A percentile compares a stretch with the other conserved stretches of the same genome.
Evolutionary conservation across 2,113 vertebrate genomes (phyloP).

Genomic region (Crotalus tigris): DNA sequence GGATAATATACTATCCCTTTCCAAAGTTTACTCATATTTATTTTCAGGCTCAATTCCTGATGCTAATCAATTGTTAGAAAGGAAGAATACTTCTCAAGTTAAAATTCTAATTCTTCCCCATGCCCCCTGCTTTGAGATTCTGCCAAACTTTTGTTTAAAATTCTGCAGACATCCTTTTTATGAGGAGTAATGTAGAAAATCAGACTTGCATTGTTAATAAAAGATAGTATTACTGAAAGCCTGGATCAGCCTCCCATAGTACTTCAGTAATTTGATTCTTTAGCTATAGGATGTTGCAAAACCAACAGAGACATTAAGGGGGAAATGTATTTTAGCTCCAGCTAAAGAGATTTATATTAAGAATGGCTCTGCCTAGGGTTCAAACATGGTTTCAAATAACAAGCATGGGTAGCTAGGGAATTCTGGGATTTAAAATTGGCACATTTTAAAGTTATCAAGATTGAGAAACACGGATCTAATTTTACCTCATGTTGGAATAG

Average conservation of each 20-base stretch:
- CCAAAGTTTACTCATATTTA: conserved; percentile 3
- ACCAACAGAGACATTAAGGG: background rate
- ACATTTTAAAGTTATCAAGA: background rate
- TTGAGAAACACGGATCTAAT: background rate
- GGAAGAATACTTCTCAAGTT: background rate
- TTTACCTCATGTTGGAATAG: background rate
- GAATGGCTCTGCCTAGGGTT: conserved; percentile 13
- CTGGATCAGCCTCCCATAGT: conserved; percentile 21
- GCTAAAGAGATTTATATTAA: background rate
- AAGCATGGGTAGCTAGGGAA: background rate
- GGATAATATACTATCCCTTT: background rate
- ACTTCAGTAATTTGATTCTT: background rate
- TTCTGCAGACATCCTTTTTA: background rate
- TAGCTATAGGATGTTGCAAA: background rate
- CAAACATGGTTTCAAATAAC: conserved; percentile 17
- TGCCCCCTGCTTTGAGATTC: background rate
- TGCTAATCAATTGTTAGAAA: conserved; percentile 32
- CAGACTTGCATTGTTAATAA: conserved; percentile 30
- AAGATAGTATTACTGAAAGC: conserved; percentile 29
- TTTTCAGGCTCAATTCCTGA: conserved; percentile 10
- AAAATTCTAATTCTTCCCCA: conserved; percentile 38
- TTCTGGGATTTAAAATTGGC: background rate
- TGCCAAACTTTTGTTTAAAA: conserved; percentile 21
- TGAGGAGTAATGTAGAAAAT: conserved; percentile 19
- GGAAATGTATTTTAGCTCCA: conserved; percentile 4